Base-by-base conservation (phyloP, 2,113 vertebrate species). In the Glaucomys volans region DNA sequence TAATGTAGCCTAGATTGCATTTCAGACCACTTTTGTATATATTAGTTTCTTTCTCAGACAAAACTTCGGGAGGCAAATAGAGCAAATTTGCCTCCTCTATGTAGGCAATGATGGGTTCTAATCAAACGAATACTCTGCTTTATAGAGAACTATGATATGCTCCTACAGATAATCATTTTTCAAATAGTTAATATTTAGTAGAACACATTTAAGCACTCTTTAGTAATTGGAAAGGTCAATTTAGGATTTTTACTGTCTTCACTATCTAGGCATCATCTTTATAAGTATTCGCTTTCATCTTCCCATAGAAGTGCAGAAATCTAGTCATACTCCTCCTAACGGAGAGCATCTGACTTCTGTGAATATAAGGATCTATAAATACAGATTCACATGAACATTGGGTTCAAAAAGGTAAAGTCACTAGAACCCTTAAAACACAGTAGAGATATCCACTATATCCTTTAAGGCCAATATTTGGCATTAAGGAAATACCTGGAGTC, bases 351-450 rank as follows among this genome's bases (percentile, higher is more conserved):
- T 74, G 71, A 88, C 77, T 18, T 87, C 40, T 80, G 7, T 64
- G 24, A 67, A 57, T 30, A 64, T 35, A 69, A 90, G 84, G 47
- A 40, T 75, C n/a, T n/a, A 0, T 79, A 42, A 40, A 32, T 18
- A 62, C 35, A 77, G 37, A 80, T 75, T 84, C 59, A 59, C 2
- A 62, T 81, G 24, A 40, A 75, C n/a, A 69, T 47, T 82, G 13
- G 32, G 7, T 67, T 97, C 4, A 80, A 92, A 93, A 92, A 74
- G 12, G 57, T 35, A 22, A 92, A 76, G 35, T 87, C 32, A 40
- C 3, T 18, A 90, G 28, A 81, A 77, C 32, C 24, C 62, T 77
- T 35, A 94, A 94, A 59, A 54, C 17, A 90, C 0, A 24, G 32
- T 30, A 91, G 26, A 37, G 30, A 81, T 37, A 57, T 59, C 18